Base-by-base conservation (phyloP, 2,113 vertebrate species). In the Coregonus clupeaformis region DNA sequence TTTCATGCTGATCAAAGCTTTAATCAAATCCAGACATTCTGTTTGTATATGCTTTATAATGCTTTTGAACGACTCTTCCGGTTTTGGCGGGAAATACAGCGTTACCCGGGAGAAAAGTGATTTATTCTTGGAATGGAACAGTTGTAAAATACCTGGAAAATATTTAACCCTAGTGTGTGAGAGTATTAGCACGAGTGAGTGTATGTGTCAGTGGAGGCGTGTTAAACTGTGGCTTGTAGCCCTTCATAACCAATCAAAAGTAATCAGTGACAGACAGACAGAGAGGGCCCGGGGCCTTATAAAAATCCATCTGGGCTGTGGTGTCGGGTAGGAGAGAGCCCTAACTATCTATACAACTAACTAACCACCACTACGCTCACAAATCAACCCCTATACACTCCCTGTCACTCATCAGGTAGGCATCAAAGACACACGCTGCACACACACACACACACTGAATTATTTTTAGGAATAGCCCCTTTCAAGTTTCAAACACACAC, bases 221-320 rank as follows among this genome's bases (percentile, higher is more conserved):
- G 25, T 75, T 29, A 66, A 42, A 6, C 32, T 32, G 32, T 32
- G 60, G 69, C 60, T 72, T 68, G 45, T 66, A 52, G 64, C 64
- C 52, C 47, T 45, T 29, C 52, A 18, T 47, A 57, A 25, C 63
- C 87, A 79, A 78, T 88, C 88, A 65, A 79, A 85, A 90, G 91
- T 86, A 82, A 85, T 81, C 83, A 88, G 22, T 71, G 64, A 27
- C 29, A 30, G 64, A 18, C 27, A 66, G 64, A 66, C 27, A 59
- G 55, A 59, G 12, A 64, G 25, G 32, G 62, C 3, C 62, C 90
- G 91, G 90, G 81, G 89, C 89, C 89, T 89, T 68, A 79, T 84
- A 88, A 87, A 82, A 89, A 76, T 75, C 86, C 89, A 86, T 89
- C 87, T 87, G 86, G 80, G 77, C 74, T 85, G 82, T 29, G 63